phyloP scores from a whole-genome alignment of 2,888 invertebrate genomes.

The Coelinius sp. region DNA sequence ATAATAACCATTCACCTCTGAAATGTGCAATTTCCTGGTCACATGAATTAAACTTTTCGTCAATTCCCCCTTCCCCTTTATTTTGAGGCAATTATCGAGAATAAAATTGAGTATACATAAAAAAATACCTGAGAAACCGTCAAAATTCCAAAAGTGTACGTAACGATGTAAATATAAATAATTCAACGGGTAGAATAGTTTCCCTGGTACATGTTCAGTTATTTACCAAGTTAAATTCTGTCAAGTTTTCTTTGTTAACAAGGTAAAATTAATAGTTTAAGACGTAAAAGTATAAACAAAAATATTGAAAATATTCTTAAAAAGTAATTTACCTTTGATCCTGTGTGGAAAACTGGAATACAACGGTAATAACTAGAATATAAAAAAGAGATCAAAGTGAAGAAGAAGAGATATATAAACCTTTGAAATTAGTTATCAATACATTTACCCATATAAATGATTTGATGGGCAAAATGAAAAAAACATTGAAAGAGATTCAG shows the following conservation, averaged over 20 bases:
- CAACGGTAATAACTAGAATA: neutral
- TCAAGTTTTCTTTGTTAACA: neutral
- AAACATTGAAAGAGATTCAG: neutral
- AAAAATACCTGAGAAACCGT: neutral
- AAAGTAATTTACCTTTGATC: too few species aligned
- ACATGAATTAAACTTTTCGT: neutral
- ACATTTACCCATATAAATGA: neutral
- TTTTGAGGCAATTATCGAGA: neutral
- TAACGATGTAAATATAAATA: slow-evolving; percentile 21
- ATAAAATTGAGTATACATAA: neutral
- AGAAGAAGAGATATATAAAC: neutral
- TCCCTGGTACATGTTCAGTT: neutral
- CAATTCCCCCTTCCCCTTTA: neutral
- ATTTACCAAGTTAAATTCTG: slow-evolving; percentile 11
- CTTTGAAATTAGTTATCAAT: slow-evolving; percentile 9
- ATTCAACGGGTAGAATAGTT: slow-evolving; percentile 5
- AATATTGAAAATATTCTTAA: neutral
- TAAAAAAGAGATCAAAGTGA: neutral
- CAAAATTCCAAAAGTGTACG: neutral
- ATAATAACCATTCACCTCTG: neutral
- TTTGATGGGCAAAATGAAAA: neutral
- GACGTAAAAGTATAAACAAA: neutral
- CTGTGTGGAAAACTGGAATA: too few species aligned
- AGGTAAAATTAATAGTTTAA: neutral
- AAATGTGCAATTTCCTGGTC: neutral